These are phyloP conservation scores for Cancer borealis DNA, from an alignment of 2,888 invertebrate genomes.

Conservation along the genomic window DNA sequence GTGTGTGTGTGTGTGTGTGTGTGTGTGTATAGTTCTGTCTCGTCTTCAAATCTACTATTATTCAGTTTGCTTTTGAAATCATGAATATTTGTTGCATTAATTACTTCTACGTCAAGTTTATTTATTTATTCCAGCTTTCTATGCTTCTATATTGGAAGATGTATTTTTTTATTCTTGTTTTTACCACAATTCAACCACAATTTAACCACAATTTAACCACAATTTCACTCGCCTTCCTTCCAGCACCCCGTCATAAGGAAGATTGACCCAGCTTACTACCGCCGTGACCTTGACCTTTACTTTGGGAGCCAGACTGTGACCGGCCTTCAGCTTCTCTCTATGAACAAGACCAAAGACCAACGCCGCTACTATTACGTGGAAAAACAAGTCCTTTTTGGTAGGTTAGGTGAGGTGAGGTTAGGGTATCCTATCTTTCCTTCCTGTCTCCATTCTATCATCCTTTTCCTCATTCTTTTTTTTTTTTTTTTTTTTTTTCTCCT, in stretches of 20 bases:
- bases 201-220: not conserved
- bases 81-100: not conserved
- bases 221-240: not conserved
- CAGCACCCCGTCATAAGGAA: slow-evolving; percentile 46
- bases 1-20: not conserved
- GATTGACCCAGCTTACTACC: slow-evolving; percentile 62
- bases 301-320: slow-evolving; percentile 66
- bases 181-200: too few species aligned
- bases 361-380: slow-evolving; percentile 61
- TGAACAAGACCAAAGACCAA: slow-evolving; percentile 66
- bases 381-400: slow-evolving; percentile 56
- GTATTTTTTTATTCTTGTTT: not conserved
- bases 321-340: slow-evolving; percentile 67
- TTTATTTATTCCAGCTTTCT: not conserved
- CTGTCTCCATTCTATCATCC: not conserved
- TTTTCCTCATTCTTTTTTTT: not conserved
- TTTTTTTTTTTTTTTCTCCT: too few species aligned
- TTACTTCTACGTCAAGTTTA: not conserved
- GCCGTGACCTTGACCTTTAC: not conserved
- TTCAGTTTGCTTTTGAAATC: not conserved
- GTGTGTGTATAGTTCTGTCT: too few species aligned
- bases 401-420: not conserved
- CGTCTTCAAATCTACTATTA: not conserved
- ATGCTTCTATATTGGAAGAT: not conserved
- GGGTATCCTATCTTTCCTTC: not conserved